Conservation (phyloP, 2,888 invertebrate species). For the Polydrusus cervinus region DNA sequence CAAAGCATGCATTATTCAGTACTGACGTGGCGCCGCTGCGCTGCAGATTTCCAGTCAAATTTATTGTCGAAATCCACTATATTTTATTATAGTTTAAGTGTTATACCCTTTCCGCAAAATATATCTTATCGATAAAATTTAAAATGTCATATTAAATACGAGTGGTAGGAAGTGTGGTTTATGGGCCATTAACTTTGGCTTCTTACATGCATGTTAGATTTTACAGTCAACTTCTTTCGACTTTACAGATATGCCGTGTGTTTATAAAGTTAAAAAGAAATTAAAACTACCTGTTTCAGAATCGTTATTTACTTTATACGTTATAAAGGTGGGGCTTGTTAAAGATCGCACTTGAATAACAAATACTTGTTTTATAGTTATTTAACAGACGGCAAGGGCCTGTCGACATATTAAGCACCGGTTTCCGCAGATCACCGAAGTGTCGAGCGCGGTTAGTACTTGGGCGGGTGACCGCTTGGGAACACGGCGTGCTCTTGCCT, state of each 20-base stretch:
- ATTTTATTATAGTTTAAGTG: neutral
- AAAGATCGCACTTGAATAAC: no score
- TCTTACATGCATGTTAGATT: slow-evolving; percentile 18
- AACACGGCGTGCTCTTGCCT: no score
- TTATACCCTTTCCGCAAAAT: neutral
- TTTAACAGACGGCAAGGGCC: no score
- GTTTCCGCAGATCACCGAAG: no score
- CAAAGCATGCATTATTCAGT: neutral
- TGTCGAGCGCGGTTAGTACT: no score
- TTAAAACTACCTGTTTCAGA: no score
- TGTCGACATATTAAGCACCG: no score
- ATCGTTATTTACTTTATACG: no score
- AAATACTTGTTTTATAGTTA: no score
- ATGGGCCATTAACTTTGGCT: slow-evolving; percentile 14
- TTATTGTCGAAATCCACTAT: slow-evolving; percentile 1
- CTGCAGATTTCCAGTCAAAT: neutral
- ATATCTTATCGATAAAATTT: slow-evolving; percentile 12
- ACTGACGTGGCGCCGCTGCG: neutral
- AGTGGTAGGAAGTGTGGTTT: neutral
- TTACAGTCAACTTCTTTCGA: slow-evolving; percentile 1
- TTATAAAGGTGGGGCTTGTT: no score
- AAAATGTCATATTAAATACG: slow-evolving; percentile 14
- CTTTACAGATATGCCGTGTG: neutral
- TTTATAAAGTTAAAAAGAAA: no score
- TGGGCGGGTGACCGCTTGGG: no score